These are phyloP conservation scores for Leptonema lineaticorne DNA, from an alignment of 1,140 invertebrate genomes.

Conservation along the genomic window DNA sequence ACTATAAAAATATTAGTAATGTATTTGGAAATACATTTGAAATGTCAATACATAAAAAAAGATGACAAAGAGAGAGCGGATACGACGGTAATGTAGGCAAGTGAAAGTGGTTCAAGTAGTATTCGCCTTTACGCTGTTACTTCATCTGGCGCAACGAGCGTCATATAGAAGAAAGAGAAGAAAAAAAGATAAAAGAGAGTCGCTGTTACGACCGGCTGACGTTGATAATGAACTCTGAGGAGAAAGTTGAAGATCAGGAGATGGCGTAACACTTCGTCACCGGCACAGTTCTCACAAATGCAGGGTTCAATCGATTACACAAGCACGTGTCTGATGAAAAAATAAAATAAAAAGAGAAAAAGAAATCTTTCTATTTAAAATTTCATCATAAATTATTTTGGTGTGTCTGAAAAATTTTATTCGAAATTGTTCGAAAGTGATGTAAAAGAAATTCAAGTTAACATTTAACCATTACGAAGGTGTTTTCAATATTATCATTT, in stretches of 20 bases:
- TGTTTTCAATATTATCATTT: no score
- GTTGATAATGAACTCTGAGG: slow-evolving; percentile 38
- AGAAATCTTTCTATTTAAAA: no score
- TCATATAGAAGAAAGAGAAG: not conserved
- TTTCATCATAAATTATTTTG: no score
- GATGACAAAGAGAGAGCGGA: not conserved
- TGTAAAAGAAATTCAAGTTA: no score
- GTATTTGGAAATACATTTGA: no score
- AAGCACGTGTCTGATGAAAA: not conserved
- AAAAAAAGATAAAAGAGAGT: not conserved
- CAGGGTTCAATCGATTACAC: not conserved
- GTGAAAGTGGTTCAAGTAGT: slow-evolving; percentile 22
- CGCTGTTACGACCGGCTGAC: not conserved
- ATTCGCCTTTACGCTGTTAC: slow-evolving; percentile 11
- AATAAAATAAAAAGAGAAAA: no score
- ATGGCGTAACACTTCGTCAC: slow-evolving; percentile 24
- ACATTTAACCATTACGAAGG: no score
- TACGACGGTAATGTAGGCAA: not conserved
- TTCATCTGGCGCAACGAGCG: slow-evolving; percentile 1
- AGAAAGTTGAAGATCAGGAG: slow-evolving; percentile 37
- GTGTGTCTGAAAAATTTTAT: no score
- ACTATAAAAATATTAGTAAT: no score
- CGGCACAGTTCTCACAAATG: slow-evolving; percentile 4
- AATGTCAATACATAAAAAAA: no score
- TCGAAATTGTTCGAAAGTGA: no score